Evolutionary conservation across 2,888 invertebrate genomes (phyloP), one percentile per base, ranked within the genome.

Genomic region (Philopedon plagiatum): DNA sequence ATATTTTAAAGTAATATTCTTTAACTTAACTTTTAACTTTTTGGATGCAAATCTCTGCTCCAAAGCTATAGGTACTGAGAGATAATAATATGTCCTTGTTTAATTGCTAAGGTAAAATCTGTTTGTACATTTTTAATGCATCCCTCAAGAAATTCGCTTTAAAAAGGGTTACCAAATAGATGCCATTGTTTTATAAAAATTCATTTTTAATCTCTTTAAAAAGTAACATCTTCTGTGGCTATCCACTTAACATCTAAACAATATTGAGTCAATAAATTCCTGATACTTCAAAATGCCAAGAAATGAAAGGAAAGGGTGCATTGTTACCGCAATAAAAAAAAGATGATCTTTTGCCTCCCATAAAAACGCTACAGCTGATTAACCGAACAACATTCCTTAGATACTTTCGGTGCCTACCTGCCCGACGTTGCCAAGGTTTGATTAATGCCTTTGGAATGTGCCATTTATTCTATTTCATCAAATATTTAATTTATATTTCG

Each of bases 291-390:
- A 62, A 62, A 62, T 62, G 62, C 62, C 62, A 49, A 44, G 46
- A 62, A 62, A 49, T 62, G 62, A 62, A 62, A 61, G 61, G 61
- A 44, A 26, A 62, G 62, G 62, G 62, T 49, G 49, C 62, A 46
- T 62, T 44, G 41, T 54, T 32, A 62, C 62, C 44, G 62, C 21
- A 19, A 18, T 54, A 29, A 54, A 29, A 44, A n/a, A 46, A 46
- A 61, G 46, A 46, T 46, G 46, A 62, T 62, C 62, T 62, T 62
- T 62, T 18, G 49, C 75, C 70, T 71, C 65, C 73, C 64, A 68
- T 74, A 76, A 73, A 69, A 71, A 77, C 58, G 75, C 41, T 62
- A 46, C 46, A 62, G 62, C 44, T 62, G 62, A 62, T 62, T 62
- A 49, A 46, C 62, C n/a, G 32, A 62, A 62, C 62, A 62, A 62